Base-by-base conservation (phyloP, 2,888 invertebrate species). In the Andrena bicolor region DNA sequence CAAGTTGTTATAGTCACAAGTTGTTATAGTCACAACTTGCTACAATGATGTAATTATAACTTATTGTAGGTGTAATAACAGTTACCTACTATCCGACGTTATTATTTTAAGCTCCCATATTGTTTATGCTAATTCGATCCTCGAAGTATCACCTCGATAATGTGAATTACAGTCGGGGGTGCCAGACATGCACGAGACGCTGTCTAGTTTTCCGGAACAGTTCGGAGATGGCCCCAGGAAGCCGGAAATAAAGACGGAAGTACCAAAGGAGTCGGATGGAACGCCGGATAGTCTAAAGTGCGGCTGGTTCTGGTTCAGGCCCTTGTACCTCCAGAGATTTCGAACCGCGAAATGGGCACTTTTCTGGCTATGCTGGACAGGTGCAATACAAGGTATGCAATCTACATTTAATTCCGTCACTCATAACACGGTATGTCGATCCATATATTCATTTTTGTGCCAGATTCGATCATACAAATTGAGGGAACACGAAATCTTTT, bases 311-410 rank as follows among this genome's bases (percentile, higher is more conserved):
- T 94, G 95, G 89, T 95, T 96, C 90, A 94, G 95, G 70, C 97
- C 97, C 0, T 90, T 93, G 53, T 96, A 95, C 94, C 94, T 97
- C 83, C 97, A 97, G 94, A 93, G 95, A 71, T 97, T 97, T 94
- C 95, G 97, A 23, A 96, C 96, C 0, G 96, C 97, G 20, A 96
- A 97, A 91, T 97, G 97, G 96, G 96, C 97, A 28, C 95, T 97
- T 4, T 97, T 97, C 94, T 97, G 97, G 96, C 94, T 97, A 0
- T 97, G 97, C 92, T 97, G 96, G 96, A 97, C 97, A 5, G 97
- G 97, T 0, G 96, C 97, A 53, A 95, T 97, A 91, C 97, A 97
- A 95, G 97, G 97, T 96, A 91, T 92, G 94, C 88, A 58, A 26
- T 72, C 41, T 16, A 13, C 70, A 63, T 30, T 75, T 32, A 20